These are phyloP conservation scores for Chiloscyllium plagiosum DNA, from an alignment of 2,113 vertebrate genomes.

Conservation along the genomic window DNA sequence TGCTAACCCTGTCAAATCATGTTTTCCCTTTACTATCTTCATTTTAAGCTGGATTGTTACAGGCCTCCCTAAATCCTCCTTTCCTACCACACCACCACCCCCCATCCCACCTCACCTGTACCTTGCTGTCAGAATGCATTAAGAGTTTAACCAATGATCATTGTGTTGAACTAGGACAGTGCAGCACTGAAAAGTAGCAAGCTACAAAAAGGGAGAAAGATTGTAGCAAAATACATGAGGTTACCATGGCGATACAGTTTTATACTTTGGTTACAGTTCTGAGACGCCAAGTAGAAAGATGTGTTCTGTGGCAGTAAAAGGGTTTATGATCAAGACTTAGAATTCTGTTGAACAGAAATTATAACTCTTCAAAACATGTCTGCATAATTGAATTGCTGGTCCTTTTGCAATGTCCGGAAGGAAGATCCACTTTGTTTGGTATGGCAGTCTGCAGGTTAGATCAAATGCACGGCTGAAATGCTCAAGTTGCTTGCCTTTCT, in stretches of 20 bases:
- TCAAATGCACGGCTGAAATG: background rate
- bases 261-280: background rate
- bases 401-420: background rate
- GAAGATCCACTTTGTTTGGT: background rate
- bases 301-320: background rate
- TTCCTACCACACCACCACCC: background rate
- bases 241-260: background rate
- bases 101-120: background rate
- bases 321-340: background rate
- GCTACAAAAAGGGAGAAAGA: background rate
- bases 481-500: background rate
- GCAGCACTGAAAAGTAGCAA: background rate
- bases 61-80: background rate
- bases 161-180: background rate
- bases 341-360: background rate
- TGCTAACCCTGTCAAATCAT: constrained; percentile 4
- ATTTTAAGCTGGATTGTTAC: constrained; percentile 1
- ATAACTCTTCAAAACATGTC: background rate
- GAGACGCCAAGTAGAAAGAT: background rate
- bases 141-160: background rate
- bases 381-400: background rate
- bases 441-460: background rate
- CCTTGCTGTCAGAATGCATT: no score
- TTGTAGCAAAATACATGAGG: background rate
- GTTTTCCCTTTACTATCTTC: background rate